Evolutionary conservation across 2,113 vertebrate genomes (phyloP).

Genomic region (Tamias sibiricus): DNA sequence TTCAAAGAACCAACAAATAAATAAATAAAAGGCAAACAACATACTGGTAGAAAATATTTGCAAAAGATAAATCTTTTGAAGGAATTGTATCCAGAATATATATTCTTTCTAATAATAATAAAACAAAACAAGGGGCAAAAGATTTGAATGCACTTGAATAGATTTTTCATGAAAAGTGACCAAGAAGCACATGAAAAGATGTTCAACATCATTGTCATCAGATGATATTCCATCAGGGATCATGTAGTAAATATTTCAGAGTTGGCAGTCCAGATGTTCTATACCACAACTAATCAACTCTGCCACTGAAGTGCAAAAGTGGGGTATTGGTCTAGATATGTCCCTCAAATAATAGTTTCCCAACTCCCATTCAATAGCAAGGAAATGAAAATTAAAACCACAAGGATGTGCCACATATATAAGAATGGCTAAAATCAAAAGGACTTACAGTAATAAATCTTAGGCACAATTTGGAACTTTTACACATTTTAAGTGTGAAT

Average conservation of each 20-base stretch:
- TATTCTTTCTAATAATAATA: neutral
- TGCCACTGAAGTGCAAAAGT: neutral
- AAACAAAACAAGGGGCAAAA: neutral
- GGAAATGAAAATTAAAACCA: slow-evolving; percentile 28
- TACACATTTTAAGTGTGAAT: neutral
- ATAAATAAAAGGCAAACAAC: neutral
- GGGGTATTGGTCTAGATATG: neutral
- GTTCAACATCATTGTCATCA: neutral
- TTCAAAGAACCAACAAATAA: neutral
- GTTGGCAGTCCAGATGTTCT: neutral
- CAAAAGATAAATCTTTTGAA: neutral
- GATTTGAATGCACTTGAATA: neutral
- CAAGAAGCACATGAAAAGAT: neutral
- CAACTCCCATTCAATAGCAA: neutral
- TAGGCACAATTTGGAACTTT: neutral
- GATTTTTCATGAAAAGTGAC: neutral
- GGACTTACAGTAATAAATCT: neutral
- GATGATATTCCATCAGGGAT: neutral
- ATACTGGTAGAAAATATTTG: neutral
- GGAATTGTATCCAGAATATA: neutral
- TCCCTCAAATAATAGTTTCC: neutral
- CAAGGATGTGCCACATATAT: neutral
- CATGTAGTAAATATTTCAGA: neutral
- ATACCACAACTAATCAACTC: neutral
- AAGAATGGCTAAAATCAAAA: neutral